These are phyloP conservation scores for Lampropteryx suffumata DNA, from an alignment of 2,888 invertebrate species.

Conservation along the genomic window DNA sequence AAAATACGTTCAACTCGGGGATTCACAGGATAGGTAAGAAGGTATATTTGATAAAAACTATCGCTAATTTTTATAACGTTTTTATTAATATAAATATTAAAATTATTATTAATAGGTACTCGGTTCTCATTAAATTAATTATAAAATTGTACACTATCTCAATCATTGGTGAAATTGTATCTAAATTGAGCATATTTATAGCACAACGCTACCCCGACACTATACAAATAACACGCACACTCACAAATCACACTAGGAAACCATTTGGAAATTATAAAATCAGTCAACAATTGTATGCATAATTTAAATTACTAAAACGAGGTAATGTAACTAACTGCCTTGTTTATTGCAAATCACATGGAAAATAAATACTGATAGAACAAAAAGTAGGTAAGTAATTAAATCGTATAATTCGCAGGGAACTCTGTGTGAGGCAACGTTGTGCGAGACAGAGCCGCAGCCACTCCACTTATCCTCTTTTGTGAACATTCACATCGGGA, in stretches of 20 bases:
- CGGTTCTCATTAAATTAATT: slow-evolving; percentile 80
- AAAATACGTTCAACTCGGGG: slow-evolving; percentile 56
- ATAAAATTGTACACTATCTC: slow-evolving; percentile 80
- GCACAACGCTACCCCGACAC: slow-evolving; percentile 81
- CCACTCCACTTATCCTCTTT: slow-evolving; percentile 34
- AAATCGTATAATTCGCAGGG: slow-evolving; percentile 48
- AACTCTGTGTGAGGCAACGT: slow-evolving; percentile 74
- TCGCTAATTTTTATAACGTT: slow-evolving; percentile 71
- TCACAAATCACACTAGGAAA: slow-evolving; percentile 76
- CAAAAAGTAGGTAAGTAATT: slow-evolving; percentile 53
- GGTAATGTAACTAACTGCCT: slow-evolving; percentile 77
- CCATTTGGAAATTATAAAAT: slow-evolving; percentile 79
- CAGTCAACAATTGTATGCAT: slow-evolving; percentile 77
- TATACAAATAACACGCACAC: slow-evolving; percentile 57
- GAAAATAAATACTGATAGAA: slow-evolving; percentile 76
- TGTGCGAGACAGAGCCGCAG: slow-evolving; percentile 61
- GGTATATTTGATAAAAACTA: slow-evolving; percentile 41
- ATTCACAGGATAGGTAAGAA: slow-evolving; percentile 45
- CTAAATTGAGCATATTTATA: slow-evolving; percentile 78
- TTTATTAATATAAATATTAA: slow-evolving; percentile 83
- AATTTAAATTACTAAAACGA: slow-evolving; percentile 74
- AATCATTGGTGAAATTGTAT: slow-evolving; percentile 80
- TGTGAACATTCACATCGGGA: no score
- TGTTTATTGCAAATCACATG: slow-evolving; percentile 74
- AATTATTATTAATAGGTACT: slow-evolving; percentile 82